Percentiles rank a stretch among this genome's conserved stretches.
Evolutionary conservation across 37 sponge, comb jelly and placozoan genomes (phyloP).

Genomic region (Chondrosia reniformis): DNA sequence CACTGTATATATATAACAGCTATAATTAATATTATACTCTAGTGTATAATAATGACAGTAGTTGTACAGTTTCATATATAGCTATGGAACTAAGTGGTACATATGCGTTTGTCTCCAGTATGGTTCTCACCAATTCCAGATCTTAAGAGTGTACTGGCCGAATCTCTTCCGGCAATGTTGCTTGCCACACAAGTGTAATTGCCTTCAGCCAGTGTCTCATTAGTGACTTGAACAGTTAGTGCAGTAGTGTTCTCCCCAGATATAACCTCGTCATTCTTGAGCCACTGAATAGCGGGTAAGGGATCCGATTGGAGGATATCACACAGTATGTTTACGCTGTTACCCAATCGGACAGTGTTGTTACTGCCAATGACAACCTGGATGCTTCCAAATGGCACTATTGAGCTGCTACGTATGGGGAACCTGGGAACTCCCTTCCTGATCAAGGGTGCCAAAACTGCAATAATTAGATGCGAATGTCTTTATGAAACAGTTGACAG

Average conservation of each 20-base stretch:
- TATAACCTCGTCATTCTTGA: neutral
- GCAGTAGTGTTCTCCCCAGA: neutral
- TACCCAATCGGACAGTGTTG: neutral
- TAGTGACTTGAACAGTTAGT: neutral
- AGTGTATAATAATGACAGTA: no score
- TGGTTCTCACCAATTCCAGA: conserved; percentile 8
- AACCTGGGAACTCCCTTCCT: neutral
- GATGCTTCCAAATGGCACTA: neutral
- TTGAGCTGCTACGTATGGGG: neutral
- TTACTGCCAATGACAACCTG: neutral
- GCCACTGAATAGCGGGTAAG: neutral
- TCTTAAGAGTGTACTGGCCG: neutral
- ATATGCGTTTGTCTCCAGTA: no score
- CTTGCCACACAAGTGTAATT: conserved; percentile 9
- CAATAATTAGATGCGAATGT: neutral
- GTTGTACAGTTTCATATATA: no score
- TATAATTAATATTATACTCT: no score
- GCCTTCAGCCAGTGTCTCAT: neutral
- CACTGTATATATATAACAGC: no score
- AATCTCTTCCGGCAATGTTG: conserved; percentile 15
- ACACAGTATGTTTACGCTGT: neutral
- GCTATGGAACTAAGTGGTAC: no score
- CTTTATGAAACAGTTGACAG: neutral
- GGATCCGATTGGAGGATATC: neutral
- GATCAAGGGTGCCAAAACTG: neutral